A percentile compares a stretch with the other conserved stretches of the same genome.
These are phyloP conservation scores for Aphaenogaster floridana DNA, from an alignment of 1,140 invertebrate species.

Conservation along the genomic window DNA sequence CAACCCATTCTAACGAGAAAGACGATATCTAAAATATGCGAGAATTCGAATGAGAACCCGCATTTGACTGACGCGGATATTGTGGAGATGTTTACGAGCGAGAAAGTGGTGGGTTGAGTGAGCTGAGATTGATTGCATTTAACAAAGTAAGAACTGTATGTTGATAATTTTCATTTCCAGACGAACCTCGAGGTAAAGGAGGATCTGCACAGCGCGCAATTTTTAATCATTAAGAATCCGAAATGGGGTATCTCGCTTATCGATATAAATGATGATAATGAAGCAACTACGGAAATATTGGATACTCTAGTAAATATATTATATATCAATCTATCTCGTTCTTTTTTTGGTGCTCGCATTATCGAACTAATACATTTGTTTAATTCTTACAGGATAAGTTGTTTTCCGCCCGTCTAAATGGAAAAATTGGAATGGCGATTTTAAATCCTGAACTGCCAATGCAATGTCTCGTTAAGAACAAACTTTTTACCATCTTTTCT, in stretches of 20 bases:
- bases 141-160: constrained; percentile 17
- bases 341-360: not conserved
- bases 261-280: constrained; percentile 83
- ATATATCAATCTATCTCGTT: not conserved
- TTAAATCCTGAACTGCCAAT: constrained; percentile 90
- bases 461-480: constrained; percentile 89
- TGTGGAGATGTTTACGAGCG: constrained; percentile 79
- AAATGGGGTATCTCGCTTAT: constrained; percentile 90
- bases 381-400: constrained; percentile 83
- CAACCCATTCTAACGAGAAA: constrained; percentile 88
- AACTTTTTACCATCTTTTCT: constrained; percentile 88
- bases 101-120: constrained; percentile 79
- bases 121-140: constrained; percentile 44
- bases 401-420: constrained; percentile 67
- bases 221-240: constrained; percentile 90
- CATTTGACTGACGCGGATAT: constrained; percentile 88
- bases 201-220: constrained; percentile 89
- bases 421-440: constrained; percentile 80
- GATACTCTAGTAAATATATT: constrained; percentile 80
- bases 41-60: constrained; percentile 85
- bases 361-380: constrained; percentile 32
- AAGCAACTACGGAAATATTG: constrained; percentile 76
- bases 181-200: constrained; percentile 85
- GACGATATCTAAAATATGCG: constrained; percentile 88
- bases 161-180: constrained; percentile 77